Base-by-base conservation (phyloP, 2,888 invertebrate genomes). In the Lochmaea capreae region DNA sequence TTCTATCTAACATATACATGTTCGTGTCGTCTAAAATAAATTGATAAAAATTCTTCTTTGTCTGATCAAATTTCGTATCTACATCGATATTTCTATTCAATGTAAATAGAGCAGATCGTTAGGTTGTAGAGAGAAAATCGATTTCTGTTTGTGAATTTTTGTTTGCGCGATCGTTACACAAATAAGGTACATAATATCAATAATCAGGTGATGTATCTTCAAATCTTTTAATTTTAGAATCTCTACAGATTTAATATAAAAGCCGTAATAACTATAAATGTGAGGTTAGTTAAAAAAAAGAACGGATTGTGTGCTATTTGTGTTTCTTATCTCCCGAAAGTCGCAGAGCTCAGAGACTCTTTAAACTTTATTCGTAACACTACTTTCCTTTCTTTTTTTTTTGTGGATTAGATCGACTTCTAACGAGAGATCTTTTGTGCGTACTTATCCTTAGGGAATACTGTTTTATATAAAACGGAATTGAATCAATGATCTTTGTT, bases 341-440 rank as follows among this genome's bases (percentile, higher is more conserved):
- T 58, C 26, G 9, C 58, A 22, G 10, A 5, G 58, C 58, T 58
- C 18, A 3, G 58, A 18, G 58, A 58, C 22, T 58, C 14, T 58
- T 22, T 58, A 26, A 58, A 9, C 18, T 22, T 18, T 26, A 18
- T 3, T 9, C 2, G 14, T 58, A 26, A 26, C 22, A 16, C 10
- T 8, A 1, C 10, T 58, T 58, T 26, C 4, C 22, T 58, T 12
- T 1, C 22, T 14, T 10, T 22, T 22, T 58, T 22, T 58, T 22
- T 18, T 8, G 18, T 18, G 12, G 9, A 58, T 58, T 9, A 58
- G 58, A 18, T 22, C 18, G 22, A 26, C 58, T 12, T 22, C 22
- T 58, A 58, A 58, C 58, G 58, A 58, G 57, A 22, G 9, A 58
- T 26, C 18, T 58, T 58, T 58, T 58, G 10, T 26, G 22, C 11